Percentiles rank a stretch among this genome's conserved stretches.
Conservation (phyloP, 1,140 invertebrate genomes). For the Eumaeus atala region DNA sequence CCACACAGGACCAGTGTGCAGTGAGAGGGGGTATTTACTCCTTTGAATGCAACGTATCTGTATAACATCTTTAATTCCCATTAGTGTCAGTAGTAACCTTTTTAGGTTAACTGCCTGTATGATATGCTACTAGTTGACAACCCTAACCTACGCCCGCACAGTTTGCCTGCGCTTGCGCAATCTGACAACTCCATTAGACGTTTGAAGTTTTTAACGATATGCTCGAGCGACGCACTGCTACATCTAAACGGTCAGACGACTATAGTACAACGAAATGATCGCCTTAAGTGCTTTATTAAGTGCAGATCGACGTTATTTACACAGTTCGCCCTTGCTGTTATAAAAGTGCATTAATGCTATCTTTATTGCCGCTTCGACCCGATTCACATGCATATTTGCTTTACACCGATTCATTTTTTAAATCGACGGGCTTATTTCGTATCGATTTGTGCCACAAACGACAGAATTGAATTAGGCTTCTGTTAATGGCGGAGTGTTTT, state of each 20-base stretch:
- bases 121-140: conserved; percentile 18
- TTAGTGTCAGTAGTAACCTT: too few relatives aligned
- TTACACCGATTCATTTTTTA: conserved; percentile 10
- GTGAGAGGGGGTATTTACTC: too few relatives aligned
- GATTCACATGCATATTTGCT: conserved; percentile 20
- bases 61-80: too few relatives aligned
- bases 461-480: too few relatives aligned
- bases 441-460: not conserved
- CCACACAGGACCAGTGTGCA: too few relatives aligned
- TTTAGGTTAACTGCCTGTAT: too few relatives aligned
- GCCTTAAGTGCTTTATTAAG: conserved; percentile 69
- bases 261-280: conserved; percentile 52
- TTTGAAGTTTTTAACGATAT: conserved; percentile 39
- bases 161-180: conserved; percentile 55
- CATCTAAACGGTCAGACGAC: conserved; percentile 62
- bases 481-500: not conserved
- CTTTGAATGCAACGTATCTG: too few relatives aligned
- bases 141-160: conserved; percentile 38
- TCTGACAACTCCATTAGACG: conserved; percentile 61
- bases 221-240: conserved; percentile 34
- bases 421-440: not conserved
- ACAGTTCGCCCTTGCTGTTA: conserved; percentile 42
- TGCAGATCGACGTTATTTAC: conserved; percentile 63
- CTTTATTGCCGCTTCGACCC: conserved; percentile 29
- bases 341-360: conserved; percentile 31